Base-by-base conservation (phyloP, 2,113 vertebrate genomes). In the human region DNA sequence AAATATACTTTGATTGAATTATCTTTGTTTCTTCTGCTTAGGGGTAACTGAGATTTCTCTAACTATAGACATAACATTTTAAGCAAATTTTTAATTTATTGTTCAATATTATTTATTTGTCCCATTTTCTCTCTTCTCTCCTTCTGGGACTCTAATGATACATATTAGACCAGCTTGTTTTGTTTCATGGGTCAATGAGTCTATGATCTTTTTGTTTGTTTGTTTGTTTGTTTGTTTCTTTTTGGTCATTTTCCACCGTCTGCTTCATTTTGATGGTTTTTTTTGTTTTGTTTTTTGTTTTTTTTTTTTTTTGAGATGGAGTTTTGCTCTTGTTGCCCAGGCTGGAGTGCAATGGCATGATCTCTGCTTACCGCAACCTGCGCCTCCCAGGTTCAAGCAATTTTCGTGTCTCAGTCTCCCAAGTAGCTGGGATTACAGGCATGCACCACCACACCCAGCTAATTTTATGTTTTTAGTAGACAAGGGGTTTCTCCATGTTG, bases 1-100 rank as follows among this genome's bases (percentile, higher is more conserved):
- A 30, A 59, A 59, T n/a, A 1, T 18, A 3, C 45, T 4, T 9
- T n/a, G 35, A 6, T 9, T n/a, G 35, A 6, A 2, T 38, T 27
- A 9, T 18, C 14, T 64, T 50, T 66, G 8, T 50, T 25, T 13
- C 14, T 48, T 79, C 16, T 50, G 3, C 18, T 81, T 43, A n/a
- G 5, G 9, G 7, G 23, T 79, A 57, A 38, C n/a, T 50, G 35
- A 11, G 59, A 68, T 43, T 32, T 17, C 50, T 90, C 25, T 52
- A 35, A 32, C 40, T 30, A 14, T 32, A 27, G 35, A 9, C n/a
- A 52, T 81, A 43, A 17, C 40, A 22, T 68, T 81, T 70, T 32
- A 50, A 68, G 16, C 25, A 38, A 12, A 11, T 18, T 38, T 38
- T 70, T 38, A 72, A 72, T 7, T 8, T 12, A 12, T 55, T 7